These are phyloP conservation scores for Copidosoma floridanum DNA, from an alignment of 1,140 invertebrate genomes.

Conservation along the genomic window DNA sequence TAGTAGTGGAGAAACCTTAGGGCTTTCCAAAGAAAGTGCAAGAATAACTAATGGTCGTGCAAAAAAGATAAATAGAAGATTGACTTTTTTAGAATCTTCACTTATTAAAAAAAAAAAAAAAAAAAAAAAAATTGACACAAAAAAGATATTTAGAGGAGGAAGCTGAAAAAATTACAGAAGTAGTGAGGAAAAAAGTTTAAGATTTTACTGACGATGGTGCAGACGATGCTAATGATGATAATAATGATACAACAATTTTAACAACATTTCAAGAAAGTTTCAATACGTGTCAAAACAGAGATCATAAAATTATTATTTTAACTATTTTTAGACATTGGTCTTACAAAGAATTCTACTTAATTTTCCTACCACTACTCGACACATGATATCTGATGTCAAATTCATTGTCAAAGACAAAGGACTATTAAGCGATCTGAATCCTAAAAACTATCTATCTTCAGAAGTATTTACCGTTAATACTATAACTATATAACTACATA, in stretches of 20 bases:
- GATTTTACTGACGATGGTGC: not conserved
- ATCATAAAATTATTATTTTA: too few species aligned
- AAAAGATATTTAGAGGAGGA: not conserved
- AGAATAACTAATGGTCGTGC: not conserved
- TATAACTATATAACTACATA: too few species aligned
- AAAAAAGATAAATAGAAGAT: not conserved
- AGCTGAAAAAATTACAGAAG: not conserved
- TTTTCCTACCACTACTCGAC: not conserved
- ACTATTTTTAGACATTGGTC: too few species aligned
- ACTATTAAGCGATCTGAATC: too few species aligned
- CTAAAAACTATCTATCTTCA: not conserved
- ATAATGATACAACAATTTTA: not conserved
- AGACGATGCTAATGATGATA: not conserved
- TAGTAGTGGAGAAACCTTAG: not conserved
- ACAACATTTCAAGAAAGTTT: too few species aligned
- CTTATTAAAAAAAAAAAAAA: too few species aligned
- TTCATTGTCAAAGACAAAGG: not conserved
- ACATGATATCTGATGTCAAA: not conserved
- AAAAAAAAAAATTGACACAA: too few species aligned
- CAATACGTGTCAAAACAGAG: not conserved
- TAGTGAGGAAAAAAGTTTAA: not conserved
- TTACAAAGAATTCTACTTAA: not conserved
- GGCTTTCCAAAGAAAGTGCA: not conserved
- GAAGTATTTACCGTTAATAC: not conserved
- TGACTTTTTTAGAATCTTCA: too few species aligned